These are phyloP conservation scores for Nesogale talazaci DNA, from an alignment of 2,113 vertebrate genomes.

Conservation along the genomic window DNA sequence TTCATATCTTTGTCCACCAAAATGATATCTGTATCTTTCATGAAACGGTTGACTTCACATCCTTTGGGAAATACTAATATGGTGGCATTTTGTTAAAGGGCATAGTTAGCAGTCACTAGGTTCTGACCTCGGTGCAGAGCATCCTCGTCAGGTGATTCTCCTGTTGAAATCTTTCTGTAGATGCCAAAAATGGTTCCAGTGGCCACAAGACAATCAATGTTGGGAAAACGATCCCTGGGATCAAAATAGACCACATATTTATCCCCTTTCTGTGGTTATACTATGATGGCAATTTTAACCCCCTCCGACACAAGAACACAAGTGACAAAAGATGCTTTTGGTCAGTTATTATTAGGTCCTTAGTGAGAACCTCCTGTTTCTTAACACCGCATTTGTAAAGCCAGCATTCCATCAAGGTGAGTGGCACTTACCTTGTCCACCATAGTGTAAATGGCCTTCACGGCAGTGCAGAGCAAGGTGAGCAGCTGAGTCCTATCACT, in stretches of 20 bases:
- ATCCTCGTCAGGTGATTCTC: conserved; percentile 91
- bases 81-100: conserved; percentile 97
- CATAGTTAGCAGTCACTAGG: conserved; percentile 96
- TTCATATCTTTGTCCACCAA: no score
- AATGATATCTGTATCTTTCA: conserved; percentile 91
- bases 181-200: conserved; percentile 98
- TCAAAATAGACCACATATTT: conserved; percentile 99
- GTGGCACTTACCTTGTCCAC: no score
- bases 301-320: conserved; percentile 97
- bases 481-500: no score
- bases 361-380: conserved; percentile 97
- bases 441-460: no score
- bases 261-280: conserved; percentile 93
- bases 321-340: conserved; percentile 95
- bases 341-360: conserved; percentile 97
- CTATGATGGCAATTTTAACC: conserved; percentile 92
- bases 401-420: conserved; percentile 91
- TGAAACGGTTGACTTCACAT: conserved; percentile 95
- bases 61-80: conserved; percentile 95
- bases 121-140: conserved; percentile 94
- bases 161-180: conserved; percentile 92
- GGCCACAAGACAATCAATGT: conserved; percentile 97
- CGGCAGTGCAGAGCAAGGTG: no score
- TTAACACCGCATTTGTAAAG: conserved; percentile 98
- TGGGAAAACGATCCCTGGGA: conserved; percentile 97